Percentiles rank a stretch among this genome's conserved stretches.
Conservation (phyloP, 2,113 vertebrate genomes). For the Chascanopsetta lugubris region DNA sequence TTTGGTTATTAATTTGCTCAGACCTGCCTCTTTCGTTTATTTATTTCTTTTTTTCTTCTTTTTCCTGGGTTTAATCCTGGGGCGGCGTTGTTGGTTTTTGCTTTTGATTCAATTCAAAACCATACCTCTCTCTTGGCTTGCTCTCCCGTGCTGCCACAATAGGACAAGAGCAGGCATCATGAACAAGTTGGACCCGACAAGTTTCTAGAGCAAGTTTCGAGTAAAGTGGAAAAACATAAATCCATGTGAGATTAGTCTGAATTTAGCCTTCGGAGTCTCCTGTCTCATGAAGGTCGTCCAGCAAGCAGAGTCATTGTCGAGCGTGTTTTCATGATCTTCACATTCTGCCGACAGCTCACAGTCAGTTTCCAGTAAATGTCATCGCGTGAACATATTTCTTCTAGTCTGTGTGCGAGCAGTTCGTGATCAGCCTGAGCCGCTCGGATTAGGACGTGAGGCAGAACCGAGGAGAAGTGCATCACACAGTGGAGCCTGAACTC, state of each 20-base stretch:
- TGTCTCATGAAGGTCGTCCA: neutral
- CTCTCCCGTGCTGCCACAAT: too few relatives aligned
- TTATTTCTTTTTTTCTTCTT: too few relatives aligned
- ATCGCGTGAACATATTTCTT: neutral
- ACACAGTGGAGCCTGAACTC: neutral
- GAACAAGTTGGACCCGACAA: too few relatives aligned
- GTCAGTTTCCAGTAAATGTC: neutral
- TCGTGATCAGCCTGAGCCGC: neutral
- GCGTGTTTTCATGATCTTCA: conserved; percentile 1
- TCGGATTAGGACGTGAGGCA: neutral
- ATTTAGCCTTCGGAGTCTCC: neutral
- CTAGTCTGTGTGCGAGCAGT: conserved; percentile 2
- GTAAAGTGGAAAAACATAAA: neutral
- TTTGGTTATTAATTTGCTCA: too few relatives aligned
- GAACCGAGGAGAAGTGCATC: conserved; percentile 1
- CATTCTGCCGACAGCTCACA: neutral
- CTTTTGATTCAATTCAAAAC: too few relatives aligned
- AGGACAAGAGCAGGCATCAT: too few relatives aligned
- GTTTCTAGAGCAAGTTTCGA: too few relatives aligned
- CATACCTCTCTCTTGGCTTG: too few relatives aligned
- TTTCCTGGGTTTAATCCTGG: too few relatives aligned
- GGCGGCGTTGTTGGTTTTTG: too few relatives aligned
- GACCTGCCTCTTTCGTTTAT: too few relatives aligned
- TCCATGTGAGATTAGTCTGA: neutral
- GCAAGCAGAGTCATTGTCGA: neutral